Evolutionary conservation across 2,888 invertebrate species (phyloP), one percentile per base, ranked within the genome.

Genomic region (Tineola bisselliella): DNA sequence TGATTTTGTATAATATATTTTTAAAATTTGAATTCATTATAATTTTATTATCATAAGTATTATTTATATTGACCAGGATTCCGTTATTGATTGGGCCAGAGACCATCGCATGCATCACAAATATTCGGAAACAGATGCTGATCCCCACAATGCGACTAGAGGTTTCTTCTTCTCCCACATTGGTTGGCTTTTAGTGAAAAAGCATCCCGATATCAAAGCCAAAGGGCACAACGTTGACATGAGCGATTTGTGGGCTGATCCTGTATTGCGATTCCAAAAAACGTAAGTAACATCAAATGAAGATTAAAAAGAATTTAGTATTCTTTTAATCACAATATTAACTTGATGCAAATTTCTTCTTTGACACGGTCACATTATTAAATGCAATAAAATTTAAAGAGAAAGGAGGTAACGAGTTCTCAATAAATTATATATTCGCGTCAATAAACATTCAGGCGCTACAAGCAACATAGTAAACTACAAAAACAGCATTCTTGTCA

Each of bases 131-230:
- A 97, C 97, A 0, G 92, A 97, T 76, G 97, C 96, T 0, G 97
- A 97, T 82, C 97, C 97, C 0, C 96, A 97, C 77, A 96, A 97
- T 74, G 95, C 96, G 1, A 94, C 90, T 1, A 89, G 97, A 25
- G 98, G 98, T 10, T 97, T 98, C 87, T 98, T 98, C 90, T 98
- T 98, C 84, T 91, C 97, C 0, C 98, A 98, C 79, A 90, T 98
- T 68, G 98, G 98, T 63, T 98, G 98, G 98, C 88, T 98, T 64
- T 81, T 98, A 62, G 93, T 93, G 69, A 90, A 92, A 68, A 98
- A 98, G 77, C 98, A 98, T 75, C 95, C 95, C 0, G 94, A 95
- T 65, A 94, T 98, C 44, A 94, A 91, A 74, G 89, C 84, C 64
- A 97, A 96, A 77, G 97, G 97, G 71, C 92, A 94, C 67, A 90